Base-by-base conservation (phyloP, 2,888 invertebrate species). In the Andrena trimmerana region DNA sequence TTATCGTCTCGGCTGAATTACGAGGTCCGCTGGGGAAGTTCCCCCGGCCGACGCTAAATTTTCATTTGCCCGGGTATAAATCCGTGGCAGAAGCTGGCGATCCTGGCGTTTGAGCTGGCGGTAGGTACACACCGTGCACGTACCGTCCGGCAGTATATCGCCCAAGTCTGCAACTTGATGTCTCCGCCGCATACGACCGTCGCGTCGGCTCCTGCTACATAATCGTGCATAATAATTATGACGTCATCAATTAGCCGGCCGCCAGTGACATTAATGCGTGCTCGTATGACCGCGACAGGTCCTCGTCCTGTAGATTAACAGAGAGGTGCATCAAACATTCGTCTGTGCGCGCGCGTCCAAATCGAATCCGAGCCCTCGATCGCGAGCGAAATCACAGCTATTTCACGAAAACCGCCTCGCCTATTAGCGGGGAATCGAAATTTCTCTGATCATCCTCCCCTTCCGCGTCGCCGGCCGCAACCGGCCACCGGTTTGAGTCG, bases 141-240 rank as follows among this genome's bases (percentile, higher is more conserved):
- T 36, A 67, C 69, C 20, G 4, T 24, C 66, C 63, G 76, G 79
- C 85, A 89, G 89, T 91, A 90, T 90, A 91, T 91, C 88, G 90
- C 77, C 81, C 73, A 88, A 86, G 70, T 86, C 74, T 84, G 86
- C 88, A 88, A 90, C 90, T 91, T 88, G 91, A 91, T 92, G 92
- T 91, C 88, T 84, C 78, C 63, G 78, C 78, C 81, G 86, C 78
- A 72, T 76, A 78, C 67, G 72, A 69, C 67, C 77, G 54, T 42
- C 52, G 54, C 54, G 69, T 24, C 67, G 75, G 73, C 72, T 82
- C 74, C 79, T 85, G 89, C 90, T 89, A 91, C 90, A 91, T 91
- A 92, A 92, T 92, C 92, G 93, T 91, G 92, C 91, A 91, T 92
- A 92, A 93, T 93, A 93, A 93, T 93, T 93, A 93, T 90, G 92